Evolutionary conservation across 2,888 invertebrate species (phyloP), one percentile per base, ranked within the genome.

Genomic region (Barypeithes pellucidus): DNA sequence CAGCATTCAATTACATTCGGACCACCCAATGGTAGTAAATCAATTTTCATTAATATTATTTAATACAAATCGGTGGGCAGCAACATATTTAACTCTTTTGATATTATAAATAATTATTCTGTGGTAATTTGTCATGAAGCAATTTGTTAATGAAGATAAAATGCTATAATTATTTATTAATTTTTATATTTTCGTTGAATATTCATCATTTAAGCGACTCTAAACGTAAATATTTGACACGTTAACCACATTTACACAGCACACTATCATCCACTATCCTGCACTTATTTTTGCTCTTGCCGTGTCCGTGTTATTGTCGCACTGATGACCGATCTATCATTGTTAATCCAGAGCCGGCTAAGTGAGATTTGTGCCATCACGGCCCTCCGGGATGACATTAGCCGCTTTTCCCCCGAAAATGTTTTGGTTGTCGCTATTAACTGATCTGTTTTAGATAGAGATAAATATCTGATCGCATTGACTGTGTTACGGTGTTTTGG

Each of bases 21-120:
- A 71, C 71, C 71, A 71, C 71, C 66, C 71, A 33, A 39, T 41
- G 39, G 41, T 60, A 22, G 60, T 70, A 70, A 70, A 70, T 70
- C 70, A 71, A 50, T 71, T 66, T 59, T 50, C 54, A 57, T 16
- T 57, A 33, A 33, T 14, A 33, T 57, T 14, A 16, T 33, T n/a
- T 18, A 18, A 33, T n/a, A 57, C 3, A 36, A 33, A 11, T 33
- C 22, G 14, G 54, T 33, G 33, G 52, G 52, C 8, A 18, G 54
- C 11, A 43, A 16, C 5, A 16, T 18, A 4, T 12, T 39, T 12
- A 39, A 39, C 8, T 5, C 8, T 1, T 5, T 29, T 29, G 9
- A 29, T 29, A 29, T 5, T 29, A 5, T 29, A 29, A 29, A 29
- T 29, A 29, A 29, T 5, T 29, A 29, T 29, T 29, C 9, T 29